Evolutionary conservation across 2,113 vertebrate genomes (phyloP), one percentile per base, ranked within the genome.

Genomic region (Lophochroa leadbeateri): DNA sequence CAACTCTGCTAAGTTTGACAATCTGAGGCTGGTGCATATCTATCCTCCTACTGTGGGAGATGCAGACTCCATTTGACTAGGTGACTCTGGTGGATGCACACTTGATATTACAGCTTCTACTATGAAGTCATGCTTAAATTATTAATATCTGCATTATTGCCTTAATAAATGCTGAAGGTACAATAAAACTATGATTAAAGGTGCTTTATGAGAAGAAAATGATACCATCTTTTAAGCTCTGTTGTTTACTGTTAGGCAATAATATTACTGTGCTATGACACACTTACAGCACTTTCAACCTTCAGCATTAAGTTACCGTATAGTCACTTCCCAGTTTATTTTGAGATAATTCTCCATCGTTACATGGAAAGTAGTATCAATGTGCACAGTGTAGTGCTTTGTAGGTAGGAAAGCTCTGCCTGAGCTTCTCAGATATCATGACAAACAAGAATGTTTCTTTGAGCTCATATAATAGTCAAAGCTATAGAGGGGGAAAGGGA

Each of bases 71-170:
- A 52, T 91, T 64, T 84, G 82, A 92, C 57, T 27, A 55, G 47
- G 29, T 82, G 63, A 57, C 29, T 94, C 19, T 79, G 43, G 39
- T 72, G 49, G 13, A 12, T 69, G 24, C 55, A 68, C 37, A 84
- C 15, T 35, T 52, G 65, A 43, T 79, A 84, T 72, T 88, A 78
- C 21, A 84, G 50, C 28, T 88, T 92, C 81, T 92, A 47, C 14
- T 91, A 72, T 79, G 86, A 94, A 92, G 15, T 71, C 8, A 82
- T 69, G n/a, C 20, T 95, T 95, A 96, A 95, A 94, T 86, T 93
- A 93, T 91, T 93, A 93, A 88, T 90, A 92, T 81, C 72, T 88
- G 28, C 58, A 91, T 91, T 96, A 95, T 90, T 94, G n/a, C 80
- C 44, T 88, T 82, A 94, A 96, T 90, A 96, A 96, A 94, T 1